Evolutionary conservation across 2,113 vertebrate species (phyloP).

Genomic region (Callorhinus ursinus): DNA sequence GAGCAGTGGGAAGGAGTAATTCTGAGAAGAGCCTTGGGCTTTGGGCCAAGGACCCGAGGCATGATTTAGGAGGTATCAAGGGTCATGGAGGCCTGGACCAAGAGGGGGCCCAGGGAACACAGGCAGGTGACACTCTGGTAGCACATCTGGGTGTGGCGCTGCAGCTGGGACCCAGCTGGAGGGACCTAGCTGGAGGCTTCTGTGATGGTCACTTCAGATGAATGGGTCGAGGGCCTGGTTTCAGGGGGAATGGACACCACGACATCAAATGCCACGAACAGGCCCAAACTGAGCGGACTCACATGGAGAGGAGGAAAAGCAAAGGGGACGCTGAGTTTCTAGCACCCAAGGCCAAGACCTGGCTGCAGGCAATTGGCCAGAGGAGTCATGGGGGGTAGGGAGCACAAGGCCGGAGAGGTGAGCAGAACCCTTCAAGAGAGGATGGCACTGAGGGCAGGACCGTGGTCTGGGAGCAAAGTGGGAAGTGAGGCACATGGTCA

Average conservation of each 20-base stretch:
- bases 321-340: not conserved
- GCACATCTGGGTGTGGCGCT: not conserved
- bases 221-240: not conserved
- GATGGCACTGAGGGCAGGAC: not conserved
- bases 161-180: not conserved
- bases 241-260: not conserved
- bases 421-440: not conserved
- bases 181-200: not conserved
- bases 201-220: not conserved
- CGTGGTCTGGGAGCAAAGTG: not conserved
- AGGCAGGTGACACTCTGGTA: not conserved
- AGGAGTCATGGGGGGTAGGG: too few species aligned
- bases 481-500: not conserved
- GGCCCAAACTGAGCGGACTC: not conserved
- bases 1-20: not conserved
- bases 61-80: not conserved
- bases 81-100: not conserved
- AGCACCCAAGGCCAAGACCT: rapidly evolving
- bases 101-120: not conserved
- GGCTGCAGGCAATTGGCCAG: not conserved
- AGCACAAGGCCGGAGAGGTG: too few species aligned
- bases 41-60: not conserved
- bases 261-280: not conserved
- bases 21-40: not conserved
- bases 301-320: not conserved